Evolutionary conservation across 2,797 vertebrate genomes (phyloP).

Genomic region (Lates japonicus): DNA sequence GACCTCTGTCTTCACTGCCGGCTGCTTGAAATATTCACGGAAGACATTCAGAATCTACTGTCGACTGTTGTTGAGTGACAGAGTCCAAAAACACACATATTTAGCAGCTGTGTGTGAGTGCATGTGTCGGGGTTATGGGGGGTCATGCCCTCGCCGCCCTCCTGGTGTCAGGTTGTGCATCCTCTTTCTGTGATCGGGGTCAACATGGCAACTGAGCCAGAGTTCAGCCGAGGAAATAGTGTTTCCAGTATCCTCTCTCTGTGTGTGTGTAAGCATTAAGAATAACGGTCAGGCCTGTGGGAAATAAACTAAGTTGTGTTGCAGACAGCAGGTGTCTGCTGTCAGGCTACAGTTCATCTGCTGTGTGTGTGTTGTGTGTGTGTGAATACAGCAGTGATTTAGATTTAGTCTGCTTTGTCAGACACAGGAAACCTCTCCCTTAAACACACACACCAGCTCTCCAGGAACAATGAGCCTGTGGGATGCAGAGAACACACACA

Average conservation of each 20-base stretch:
- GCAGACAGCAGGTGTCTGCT: constrained; percentile 42
- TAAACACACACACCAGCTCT: constrained; percentile 7
- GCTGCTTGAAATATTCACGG: background rate
- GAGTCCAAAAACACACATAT: background rate
- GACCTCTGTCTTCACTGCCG: background rate
- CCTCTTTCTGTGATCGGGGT: background rate
- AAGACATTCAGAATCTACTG: background rate
- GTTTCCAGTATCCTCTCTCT: background rate
- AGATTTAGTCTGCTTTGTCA: constrained; percentile 40
- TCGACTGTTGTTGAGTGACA: background rate
- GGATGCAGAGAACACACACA: constrained; percentile 17
- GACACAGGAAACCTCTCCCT: constrained; percentile 68
- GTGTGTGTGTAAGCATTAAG: constrained; percentile 4
- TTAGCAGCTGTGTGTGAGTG: constrained; percentile 17
- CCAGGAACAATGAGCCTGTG: constrained; percentile 53
- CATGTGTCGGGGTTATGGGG: background rate
- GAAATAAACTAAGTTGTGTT: constrained; percentile 38
- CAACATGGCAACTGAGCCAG: background rate
- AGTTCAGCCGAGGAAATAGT: constrained; percentile 21
- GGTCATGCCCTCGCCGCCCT: background rate
- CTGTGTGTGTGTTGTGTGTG: constrained; percentile 18
- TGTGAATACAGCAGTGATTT: constrained; percentile 34
- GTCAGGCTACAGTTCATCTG: constrained; percentile 8
- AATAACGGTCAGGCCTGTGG: constrained; percentile 7
- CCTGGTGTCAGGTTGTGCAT: background rate